Evolutionary conservation across 2,888 invertebrate genomes (phyloP), one percentile per base, ranked within the genome.

Genomic region (Melanotus villosus): DNA sequence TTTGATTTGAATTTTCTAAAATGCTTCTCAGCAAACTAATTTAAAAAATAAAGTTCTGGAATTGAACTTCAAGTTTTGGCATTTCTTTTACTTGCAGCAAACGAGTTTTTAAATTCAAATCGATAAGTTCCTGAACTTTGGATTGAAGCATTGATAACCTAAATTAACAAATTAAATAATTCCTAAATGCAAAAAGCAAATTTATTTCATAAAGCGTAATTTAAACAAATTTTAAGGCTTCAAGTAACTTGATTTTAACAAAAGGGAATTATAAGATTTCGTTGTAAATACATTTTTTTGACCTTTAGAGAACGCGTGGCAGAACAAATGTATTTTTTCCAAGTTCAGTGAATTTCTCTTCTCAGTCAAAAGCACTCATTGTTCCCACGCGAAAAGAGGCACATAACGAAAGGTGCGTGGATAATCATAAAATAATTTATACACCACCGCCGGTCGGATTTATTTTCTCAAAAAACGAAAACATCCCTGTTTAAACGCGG

Each of bases 191-290:
- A n/a, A n/a, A n/a, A n/a, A n/a, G n/a, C n/a, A n/a, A n/a, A n/a
- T n/a, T n/a, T n/a, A n/a, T 26, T 3, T 26, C 26, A 26, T 26
- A 26, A 26, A 26, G 26, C 26, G 3, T 26, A 26, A 26, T 26
- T 26, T 26, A 5, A 26, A 26, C 3, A 26, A 26, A 26, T 26
- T 26, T 26, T 7, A 7, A 26, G 26, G 26, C 7, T 26, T 26
- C 26, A 26, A 7, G 4, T 26, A 26, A 26, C 26, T 26, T 26
- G 26, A 26, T 41, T 41, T 41, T 19, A 36, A 54, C 54, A 34
- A 36, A 54, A 54, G 14, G 32, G 59, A 45, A 45, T 60, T 60
- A 45, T 47, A 45, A 43, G 21, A 60, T 60, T 60, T 60, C 26
- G 23, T 47, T 47, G 47, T 47, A 47, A 47, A 47, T 47, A 47